Evolutionary conservation across 2,113 vertebrate genomes (phyloP), one percentile per base, ranked within the genome.

Genomic region (Rhabdomys dilectus): DNA sequence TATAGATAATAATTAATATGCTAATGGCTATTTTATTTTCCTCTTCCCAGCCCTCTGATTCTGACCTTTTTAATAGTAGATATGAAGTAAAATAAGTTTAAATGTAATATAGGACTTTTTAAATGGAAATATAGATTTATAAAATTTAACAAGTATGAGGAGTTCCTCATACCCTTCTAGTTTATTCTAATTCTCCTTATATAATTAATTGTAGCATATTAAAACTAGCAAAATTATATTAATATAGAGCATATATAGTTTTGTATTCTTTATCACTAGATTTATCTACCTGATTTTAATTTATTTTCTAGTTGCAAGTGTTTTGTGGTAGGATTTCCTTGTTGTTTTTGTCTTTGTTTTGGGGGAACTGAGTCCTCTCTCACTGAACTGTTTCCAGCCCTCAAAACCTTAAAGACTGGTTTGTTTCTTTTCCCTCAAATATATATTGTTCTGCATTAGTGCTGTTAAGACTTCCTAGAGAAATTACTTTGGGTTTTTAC

Each of bases 281-380:
- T 66, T 2, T 91, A 21, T 92, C 77, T 80, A 76, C 75, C 19
- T 89, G 82, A 86, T 95, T 88, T 70, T 21, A 70, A n/a, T 89
- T 58, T 92, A 64, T 90, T 91, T 93, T 15, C 64, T 94, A 24
- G 3, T 88, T 80, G 31, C 60, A 48, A 58, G 36, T 91, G 39
- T 72, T 84, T 5, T 91, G 45, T 5, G 85, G 60, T 15, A 24
- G 17, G 48, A 10, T 53, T 78, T 78, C 45, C 34, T 48, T 17
- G 26, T 29, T 76, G 2, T n/a, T n/a, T 3, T 31, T 78, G 7
- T 51, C 13, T 17, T 78, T 0, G 7, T 26, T 29, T 64, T 64
- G 60, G 22, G 22, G 60, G 60, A 24, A 7, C 16, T 26, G 42
- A 10, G 15, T 51, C 15, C 29, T 34, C 76, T 78, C 45, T 16